Percentiles rank a stretch among this genome's conserved stretches.
phyloP scores from a whole-genome alignment of 2,888 invertebrate genomes.

The Polia nebulosa region DNA sequence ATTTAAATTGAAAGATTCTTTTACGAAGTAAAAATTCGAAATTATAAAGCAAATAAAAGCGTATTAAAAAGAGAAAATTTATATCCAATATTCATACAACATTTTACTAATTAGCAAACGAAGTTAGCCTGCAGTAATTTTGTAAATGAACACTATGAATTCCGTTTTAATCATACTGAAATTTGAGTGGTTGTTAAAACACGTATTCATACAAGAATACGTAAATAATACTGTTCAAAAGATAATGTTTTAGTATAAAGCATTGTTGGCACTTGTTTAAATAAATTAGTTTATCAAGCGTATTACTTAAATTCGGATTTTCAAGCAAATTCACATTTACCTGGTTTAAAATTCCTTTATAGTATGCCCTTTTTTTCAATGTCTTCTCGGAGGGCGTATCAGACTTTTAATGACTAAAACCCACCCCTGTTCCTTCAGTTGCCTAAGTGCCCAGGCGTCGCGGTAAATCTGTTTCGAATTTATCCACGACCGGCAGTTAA shows the following conservation, averaged over 20 bases:
- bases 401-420: too few relatives aligned
- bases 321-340: background rate
- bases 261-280: background rate
- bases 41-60: too few relatives aligned
- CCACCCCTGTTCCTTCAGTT: too few relatives aligned
- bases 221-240: background rate
- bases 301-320: background rate
- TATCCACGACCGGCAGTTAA: too few relatives aligned
- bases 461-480: too few relatives aligned
- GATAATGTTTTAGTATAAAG: background rate
- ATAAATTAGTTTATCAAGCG: background rate
- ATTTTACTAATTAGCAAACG: constrained; percentile 1
- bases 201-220: background rate
- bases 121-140: background rate
- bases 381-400: too few relatives aligned
- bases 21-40: too few relatives aligned
- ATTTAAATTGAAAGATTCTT: too few relatives aligned
- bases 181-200: background rate
- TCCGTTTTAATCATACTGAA: background rate
- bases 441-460: too few relatives aligned
- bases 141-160: background rate
- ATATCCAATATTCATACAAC: background rate
- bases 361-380: too few relatives aligned
- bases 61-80: background rate
- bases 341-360: background rate